A percentile compares a stretch with the other conserved stretches of the same genome.
These are phyloP conservation scores for Zeuzera pyrina DNA, from an alignment of 2,888 invertebrate genomes.

Conservation along the genomic window DNA sequence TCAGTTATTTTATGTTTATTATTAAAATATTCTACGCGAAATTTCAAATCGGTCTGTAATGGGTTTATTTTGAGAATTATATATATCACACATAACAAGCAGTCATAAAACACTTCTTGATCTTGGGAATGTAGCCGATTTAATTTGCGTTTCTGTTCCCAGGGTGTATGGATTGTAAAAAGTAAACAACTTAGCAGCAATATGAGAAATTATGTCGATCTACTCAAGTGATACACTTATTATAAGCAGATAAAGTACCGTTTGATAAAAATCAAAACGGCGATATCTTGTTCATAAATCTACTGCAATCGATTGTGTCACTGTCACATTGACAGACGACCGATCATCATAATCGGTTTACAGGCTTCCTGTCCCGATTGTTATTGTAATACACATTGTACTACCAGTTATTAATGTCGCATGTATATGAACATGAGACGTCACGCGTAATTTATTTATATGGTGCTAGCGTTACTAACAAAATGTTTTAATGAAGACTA, in stretches of 20 bases:
- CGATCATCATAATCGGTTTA: conserved; percentile 67
- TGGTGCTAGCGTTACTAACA: conserved; percentile 12
- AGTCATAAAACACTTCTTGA: no score
- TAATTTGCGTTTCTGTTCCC: no score
- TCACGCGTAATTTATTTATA: conserved; percentile 45
- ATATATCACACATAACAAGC: no score
- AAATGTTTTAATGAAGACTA: conserved; percentile 20
- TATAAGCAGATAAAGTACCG: no score
- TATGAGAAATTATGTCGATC: no score
- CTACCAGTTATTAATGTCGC: conserved; percentile 60
- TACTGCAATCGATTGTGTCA: conserved; percentile 50
- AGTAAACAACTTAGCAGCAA: no score
- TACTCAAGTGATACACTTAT: no score
- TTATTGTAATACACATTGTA: conserved; percentile 58
- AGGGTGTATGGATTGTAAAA: no score
- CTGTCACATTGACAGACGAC: conserved; percentile 56
- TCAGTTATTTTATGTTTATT: conserved; percentile 48
- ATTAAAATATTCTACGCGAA: conserved; percentile 44
- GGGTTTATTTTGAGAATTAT: no score
- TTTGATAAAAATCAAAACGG: conserved; percentile 44
- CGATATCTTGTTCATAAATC: conserved; percentile 56
- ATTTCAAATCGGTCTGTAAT: no score
- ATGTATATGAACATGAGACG: conserved; percentile 30
- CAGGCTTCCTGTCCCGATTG: conserved; percentile 57
- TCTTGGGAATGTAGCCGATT: no score